Base-by-base conservation (phyloP, 37 sponge, comb jelly and placozoan genomes). In the Theonella swinhoei region DNA sequence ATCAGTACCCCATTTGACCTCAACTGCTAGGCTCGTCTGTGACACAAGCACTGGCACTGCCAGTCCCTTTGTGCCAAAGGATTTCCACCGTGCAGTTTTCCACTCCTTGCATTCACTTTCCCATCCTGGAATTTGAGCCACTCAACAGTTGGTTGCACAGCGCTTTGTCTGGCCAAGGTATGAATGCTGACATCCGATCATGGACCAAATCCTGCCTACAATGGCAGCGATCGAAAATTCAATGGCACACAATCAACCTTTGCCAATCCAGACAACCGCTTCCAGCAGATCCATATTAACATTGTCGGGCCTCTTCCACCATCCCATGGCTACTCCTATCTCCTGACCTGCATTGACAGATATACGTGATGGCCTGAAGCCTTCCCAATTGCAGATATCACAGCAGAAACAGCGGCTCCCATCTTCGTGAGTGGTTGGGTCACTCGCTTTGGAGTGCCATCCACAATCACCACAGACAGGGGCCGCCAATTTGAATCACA, bases 141-240 rank as follows among this genome's bases (percentile, higher is more conserved):
- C 90, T 26, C 90, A 84, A 36, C 40, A 62, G 36, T 82, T 85
- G 14, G 65, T 90, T 65, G 81, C 86, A 37, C 36, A 77, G 9
- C 64, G 87, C 7, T 90, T 76, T 67, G 91, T 81, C 17, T 90
- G 91, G 91, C 91, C 91, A 17, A n/a, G 78, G 83, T 2, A 85
- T 90, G 78, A 90, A 90, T 39, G 64, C 86, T 54, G 91, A 85
- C 80, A 72, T 85, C 59, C 72, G 87, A 26, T 30, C 71, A 4
- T 90, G 91, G 91, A 69, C 87, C 8, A 62, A 78, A 20, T 68
- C 82, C 32, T 90, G 91, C 76, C 1, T 90, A 26, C 91, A 85
- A 33, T 82, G 89, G 59, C 88, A 88, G 42, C 41, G 77, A 24
- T 62, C 83, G 3, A 88, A 88, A 39, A 63, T 88, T 14, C 89